These are phyloP conservation scores for Dryococelus australis DNA, from an alignment of 2,888 invertebrate genomes.

Conservation along the genomic window DNA sequence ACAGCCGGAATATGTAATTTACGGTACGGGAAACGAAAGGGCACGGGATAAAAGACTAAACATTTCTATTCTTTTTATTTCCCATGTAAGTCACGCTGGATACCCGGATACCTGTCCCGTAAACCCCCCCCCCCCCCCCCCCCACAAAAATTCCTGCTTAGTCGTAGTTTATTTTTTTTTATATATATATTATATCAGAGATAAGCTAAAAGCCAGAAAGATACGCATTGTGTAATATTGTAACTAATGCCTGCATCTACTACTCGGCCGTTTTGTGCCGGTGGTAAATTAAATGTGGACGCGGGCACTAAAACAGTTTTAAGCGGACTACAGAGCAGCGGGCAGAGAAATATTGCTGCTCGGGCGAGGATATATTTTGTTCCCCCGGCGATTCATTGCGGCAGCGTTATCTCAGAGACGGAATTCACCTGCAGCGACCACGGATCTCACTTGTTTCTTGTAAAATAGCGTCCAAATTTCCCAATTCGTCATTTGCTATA, in stretches of 20 bases:
- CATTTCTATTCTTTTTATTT: background rate
- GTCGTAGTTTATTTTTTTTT: too few relatives aligned
- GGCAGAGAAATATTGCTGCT: background rate
- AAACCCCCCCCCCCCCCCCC: too few relatives aligned
- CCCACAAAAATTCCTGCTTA: too few relatives aligned
- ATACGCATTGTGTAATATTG: conserved; percentile 9
- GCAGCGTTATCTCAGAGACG: background rate
- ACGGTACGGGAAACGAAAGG: background rate
- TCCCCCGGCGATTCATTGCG: background rate
- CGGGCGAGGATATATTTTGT: background rate
- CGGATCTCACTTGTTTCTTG: background rate
- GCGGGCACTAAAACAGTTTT: background rate
- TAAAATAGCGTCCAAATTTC: background rate
- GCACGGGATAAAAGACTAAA: background rate
- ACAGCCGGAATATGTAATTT: conserved; percentile 7
- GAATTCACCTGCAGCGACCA: background rate
- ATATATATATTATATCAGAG: background rate
- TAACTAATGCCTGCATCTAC: conserved; percentile 16
- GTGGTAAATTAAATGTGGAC: background rate
- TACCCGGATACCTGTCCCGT: background rate
- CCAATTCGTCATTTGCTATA: background rate
- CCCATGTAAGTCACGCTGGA: background rate
- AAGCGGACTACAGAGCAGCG: background rate
- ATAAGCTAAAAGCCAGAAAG: conserved; percentile 3
- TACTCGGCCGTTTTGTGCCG: background rate